A percentile compares a stretch with the other conserved stretches of the same genome.
Conservation (phyloP, 1,140 invertebrate species). For the Drosophila micromelanica region DNA sequence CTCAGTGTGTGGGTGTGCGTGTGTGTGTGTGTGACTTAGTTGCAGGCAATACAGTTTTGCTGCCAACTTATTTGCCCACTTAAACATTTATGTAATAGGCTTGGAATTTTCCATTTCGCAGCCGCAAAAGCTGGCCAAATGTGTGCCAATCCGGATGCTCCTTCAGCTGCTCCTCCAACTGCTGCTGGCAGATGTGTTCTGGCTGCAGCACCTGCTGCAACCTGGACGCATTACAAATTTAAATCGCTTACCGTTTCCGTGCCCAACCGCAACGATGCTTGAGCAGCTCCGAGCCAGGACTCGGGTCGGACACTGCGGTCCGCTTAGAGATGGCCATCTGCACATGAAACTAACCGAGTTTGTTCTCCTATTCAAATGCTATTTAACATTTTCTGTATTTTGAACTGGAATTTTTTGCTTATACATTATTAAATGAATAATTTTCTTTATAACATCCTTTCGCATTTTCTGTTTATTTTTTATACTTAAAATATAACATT, state of each 20-base stretch:
- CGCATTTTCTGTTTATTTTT: too few relatives aligned
- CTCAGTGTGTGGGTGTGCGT: background rate
- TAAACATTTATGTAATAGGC: conserved; percentile 82
- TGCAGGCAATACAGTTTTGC: conserved; percentile 57
- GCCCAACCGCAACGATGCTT: conserved; percentile 61
- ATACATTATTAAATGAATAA: too few relatives aligned
- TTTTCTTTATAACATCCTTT: too few relatives aligned
- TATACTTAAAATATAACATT: too few relatives aligned
- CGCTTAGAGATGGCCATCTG: conserved; percentile 47
- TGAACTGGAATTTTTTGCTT: background rate
- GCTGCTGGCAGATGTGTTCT: conserved; percentile 7
- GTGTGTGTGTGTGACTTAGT: conserved; percentile 14
- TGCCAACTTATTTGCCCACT: conserved; percentile 67
- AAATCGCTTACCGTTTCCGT: conserved; percentile 57
- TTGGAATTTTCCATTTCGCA: conserved; percentile 72
- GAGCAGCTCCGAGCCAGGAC: conserved; percentile 52
- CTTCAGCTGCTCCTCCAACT: background rate
- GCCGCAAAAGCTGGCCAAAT: conserved; percentile 66
- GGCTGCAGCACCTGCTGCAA: conserved; percentile 42
- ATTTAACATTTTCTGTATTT: background rate
- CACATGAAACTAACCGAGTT: background rate
- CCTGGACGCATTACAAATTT: conserved; percentile 62
- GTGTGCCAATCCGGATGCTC: conserved; percentile 44
- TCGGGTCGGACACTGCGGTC: conserved; percentile 13
- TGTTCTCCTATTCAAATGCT: background rate